Percentiles rank a stretch among this genome's conserved stretches.
Conservation (phyloP, 2,797 vertebrate genomes). For the Pristis pectinata region DNA sequence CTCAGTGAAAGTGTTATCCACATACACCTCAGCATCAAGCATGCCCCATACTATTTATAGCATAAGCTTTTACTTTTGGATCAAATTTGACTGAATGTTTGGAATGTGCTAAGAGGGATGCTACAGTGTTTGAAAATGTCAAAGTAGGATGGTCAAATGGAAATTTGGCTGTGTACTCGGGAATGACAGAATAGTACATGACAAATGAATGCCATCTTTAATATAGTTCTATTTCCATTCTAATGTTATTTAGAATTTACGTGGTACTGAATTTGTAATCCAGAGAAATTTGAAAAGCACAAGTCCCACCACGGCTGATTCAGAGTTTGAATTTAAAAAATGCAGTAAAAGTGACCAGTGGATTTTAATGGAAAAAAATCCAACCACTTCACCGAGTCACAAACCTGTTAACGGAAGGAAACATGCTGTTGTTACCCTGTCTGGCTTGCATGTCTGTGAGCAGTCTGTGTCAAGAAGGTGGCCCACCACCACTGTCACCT, state of each 20-base stretch:
- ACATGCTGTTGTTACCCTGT: not conserved
- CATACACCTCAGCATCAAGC: too few relatives aligned
- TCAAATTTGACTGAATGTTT: too few relatives aligned
- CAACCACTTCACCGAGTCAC: not conserved
- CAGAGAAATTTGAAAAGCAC: not conserved
- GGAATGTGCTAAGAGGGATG: not conserved
- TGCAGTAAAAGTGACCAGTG: not conserved
- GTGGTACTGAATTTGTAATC: not conserved
- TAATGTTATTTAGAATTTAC: not conserved
- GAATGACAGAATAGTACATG: not conserved
- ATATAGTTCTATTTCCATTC: not conserved
- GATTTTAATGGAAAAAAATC: not conserved
- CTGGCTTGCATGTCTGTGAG: too few relatives aligned
- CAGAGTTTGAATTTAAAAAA: not conserved
- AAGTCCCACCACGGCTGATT: not conserved
- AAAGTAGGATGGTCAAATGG: not conserved
- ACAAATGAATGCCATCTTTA: not conserved
- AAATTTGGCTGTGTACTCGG: not conserved
- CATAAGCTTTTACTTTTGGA: too few relatives aligned
- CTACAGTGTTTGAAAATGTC: not conserved
- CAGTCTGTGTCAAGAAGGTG: not conserved
- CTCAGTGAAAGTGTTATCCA: too few relatives aligned
- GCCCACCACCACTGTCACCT: not conserved
- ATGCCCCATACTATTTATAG: too few relatives aligned
- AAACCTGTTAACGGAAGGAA: not conserved